A percentile compares a stretch with the other conserved stretches of the same genome.
Evolutionary conservation across 1,140 invertebrate species (phyloP).

Genomic region (Rhyacophila brunnea): DNA sequence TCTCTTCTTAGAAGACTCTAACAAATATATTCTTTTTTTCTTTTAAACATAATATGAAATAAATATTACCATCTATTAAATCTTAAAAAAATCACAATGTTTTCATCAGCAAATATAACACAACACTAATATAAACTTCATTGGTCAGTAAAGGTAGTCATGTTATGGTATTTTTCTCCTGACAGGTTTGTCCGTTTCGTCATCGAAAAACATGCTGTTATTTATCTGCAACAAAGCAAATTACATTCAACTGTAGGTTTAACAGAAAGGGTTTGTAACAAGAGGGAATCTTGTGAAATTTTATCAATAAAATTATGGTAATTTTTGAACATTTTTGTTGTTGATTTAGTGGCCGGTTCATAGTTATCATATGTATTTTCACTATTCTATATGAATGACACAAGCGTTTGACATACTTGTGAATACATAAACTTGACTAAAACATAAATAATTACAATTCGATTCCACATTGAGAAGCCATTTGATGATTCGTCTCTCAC

Average conservation of each 20-base stretch:
- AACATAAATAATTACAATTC: too few species aligned
- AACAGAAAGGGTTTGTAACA: too few species aligned
- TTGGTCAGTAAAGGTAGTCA: slow-evolving; percentile 17
- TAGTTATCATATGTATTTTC: too few species aligned
- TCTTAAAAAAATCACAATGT: slow-evolving; percentile 20
- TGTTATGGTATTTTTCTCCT: slow-evolving; percentile 1
- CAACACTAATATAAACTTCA: slow-evolving; percentile 13
- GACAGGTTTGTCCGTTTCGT: background rate
- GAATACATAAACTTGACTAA: too few species aligned
- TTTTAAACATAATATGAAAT: slow-evolving; percentile 12
- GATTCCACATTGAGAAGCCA: too few species aligned
- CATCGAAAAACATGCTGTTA: background rate
- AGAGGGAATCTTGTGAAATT: too few species aligned
- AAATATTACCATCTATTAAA: slow-evolving; percentile 23
- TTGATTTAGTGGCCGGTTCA: too few species aligned
- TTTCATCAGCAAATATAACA: slow-evolving; percentile 10
- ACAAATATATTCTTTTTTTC: slow-evolving; percentile 2
- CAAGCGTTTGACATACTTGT: too few species aligned
- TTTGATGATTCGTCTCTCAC: too few species aligned
- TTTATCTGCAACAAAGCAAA: slow-evolving; percentile 8
- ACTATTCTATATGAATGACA: too few species aligned
- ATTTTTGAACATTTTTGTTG: too few species aligned
- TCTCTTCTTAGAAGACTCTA: slow-evolving; percentile 16
- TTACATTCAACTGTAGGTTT: background rate
- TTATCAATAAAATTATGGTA: too few species aligned